These are phyloP conservation scores for Netelia melanura DNA, from an alignment of 2,888 invertebrate species.

Conservation along the genomic window DNA sequence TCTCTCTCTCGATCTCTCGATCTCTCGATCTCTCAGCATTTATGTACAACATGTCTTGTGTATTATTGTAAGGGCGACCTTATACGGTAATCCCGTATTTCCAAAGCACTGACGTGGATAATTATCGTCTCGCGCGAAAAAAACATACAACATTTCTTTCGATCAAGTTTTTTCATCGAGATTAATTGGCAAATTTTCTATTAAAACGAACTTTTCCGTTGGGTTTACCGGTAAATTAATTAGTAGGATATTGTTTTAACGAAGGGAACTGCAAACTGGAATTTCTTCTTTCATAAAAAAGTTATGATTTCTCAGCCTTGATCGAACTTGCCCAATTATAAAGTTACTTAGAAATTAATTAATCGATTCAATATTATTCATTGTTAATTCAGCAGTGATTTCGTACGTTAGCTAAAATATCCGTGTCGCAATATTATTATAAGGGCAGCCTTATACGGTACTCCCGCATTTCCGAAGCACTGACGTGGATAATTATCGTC, in stretches of 20 bases:
- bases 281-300: no score
- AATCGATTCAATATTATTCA: not conserved
- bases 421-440: slow-evolving; percentile 24
- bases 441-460: slow-evolving; percentile 7
- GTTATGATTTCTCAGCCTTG: no score
- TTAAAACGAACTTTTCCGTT: no score
- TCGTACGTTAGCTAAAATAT: not conserved
- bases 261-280: no score
- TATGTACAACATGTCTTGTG: no score
- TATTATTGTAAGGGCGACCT: not conserved
- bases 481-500: not conserved
- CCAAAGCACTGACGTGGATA: slow-evolving; percentile 12
- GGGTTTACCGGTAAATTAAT: no score
- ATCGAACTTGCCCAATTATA: no score
- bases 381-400: not conserved
- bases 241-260: no score
- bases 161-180: no score
- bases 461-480: slow-evolving; percentile 25
- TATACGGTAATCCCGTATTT: slow-evolving; percentile 23
- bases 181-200: no score
- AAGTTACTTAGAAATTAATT: not conserved
- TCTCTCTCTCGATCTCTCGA: not conserved
- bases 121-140: no score
- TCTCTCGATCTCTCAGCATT: not conserved
- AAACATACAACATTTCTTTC: no score